Conservation (phyloP, 2,797 vertebrate genomes). For the Enteromius paludinosus region DNA sequence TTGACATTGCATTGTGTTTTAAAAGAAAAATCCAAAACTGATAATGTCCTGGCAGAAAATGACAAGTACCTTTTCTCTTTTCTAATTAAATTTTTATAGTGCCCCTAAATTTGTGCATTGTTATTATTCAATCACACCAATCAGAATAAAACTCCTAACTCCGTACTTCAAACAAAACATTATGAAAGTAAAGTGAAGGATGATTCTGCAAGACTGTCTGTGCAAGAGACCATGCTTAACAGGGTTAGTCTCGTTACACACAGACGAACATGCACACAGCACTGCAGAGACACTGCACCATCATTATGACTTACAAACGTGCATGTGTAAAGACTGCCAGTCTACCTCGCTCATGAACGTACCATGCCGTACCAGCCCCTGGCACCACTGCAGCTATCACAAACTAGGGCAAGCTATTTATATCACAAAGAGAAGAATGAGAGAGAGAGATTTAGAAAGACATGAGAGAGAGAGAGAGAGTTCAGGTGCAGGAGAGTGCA, state of each 20-base stretch:
- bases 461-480: slow-evolving; percentile 43
- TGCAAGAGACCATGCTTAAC: not conserved
- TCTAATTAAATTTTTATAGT: not conserved
- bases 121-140: not conserved
- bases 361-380: slow-evolving; percentile 63
- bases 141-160: slow-evolving; percentile 12
- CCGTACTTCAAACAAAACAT: not conserved
- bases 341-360: slow-evolving; percentile 42
- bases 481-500: slow-evolving; percentile 48
- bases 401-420: slow-evolving; percentile 87
- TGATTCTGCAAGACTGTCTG: not conserved
- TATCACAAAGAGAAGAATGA: slow-evolving; percentile 70
- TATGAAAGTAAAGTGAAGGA: not conserved
- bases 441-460: slow-evolving; percentile 52
- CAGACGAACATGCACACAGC: not conserved
- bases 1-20: not conserved
- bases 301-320: slow-evolving; percentile 39
- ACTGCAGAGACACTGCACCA: slow-evolving; percentile 19
- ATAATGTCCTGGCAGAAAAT: not conserved
- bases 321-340: slow-evolving; percentile 29
- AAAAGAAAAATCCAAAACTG: not conserved
- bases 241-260: slow-evolving; percentile 1
- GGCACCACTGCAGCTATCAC: slow-evolving; percentile 80
- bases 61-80: not conserved
- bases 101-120: not conserved